A percentile compares a stretch with the other conserved stretches of the same genome.
Conservation (phyloP, 1,140 invertebrate species). For the Drosophila funebris region DNA sequence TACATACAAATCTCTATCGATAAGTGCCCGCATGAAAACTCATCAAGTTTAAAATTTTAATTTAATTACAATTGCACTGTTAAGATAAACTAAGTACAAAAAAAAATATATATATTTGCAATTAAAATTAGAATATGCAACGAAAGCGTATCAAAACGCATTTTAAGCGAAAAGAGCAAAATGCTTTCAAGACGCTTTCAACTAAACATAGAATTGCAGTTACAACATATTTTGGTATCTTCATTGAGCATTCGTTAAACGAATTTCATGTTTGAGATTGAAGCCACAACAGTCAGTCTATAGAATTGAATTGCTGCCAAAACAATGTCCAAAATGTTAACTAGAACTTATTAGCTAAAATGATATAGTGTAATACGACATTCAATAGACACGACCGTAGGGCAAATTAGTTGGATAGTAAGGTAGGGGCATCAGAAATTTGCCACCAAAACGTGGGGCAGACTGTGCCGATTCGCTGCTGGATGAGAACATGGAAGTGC, state of each 20-base stretch:
- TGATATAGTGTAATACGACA: no score
- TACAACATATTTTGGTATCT: conserved; percentile 65
- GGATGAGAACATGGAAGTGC: conserved; percentile 82
- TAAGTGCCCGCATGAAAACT: background rate
- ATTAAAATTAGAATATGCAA: conserved; percentile 25
- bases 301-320: conserved; percentile 39
- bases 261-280: conserved; percentile 56
- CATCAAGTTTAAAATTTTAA: conserved; percentile 11
- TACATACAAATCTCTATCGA: background rate
- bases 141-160: conserved; percentile 66
- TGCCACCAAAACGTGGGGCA: conserved; percentile 73
- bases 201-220: conserved; percentile 22
- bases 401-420: conserved; percentile 80
- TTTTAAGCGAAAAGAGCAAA: conserved; percentile 48
- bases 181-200: conserved; percentile 69
- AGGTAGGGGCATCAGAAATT: conserved; percentile 80
- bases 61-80: conserved; percentile 42
- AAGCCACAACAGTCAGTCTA: conserved; percentile 73
- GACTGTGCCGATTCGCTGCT: conserved; percentile 80
- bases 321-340: conserved; percentile 8
- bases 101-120: conserved; percentile 6
- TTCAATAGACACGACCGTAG: conserved; percentile 79
- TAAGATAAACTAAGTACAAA: conserved; percentile 11
- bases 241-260: conserved; percentile 63
- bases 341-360: background rate